These are phyloP conservation scores for Arenaria interpres DNA, from an alignment of 2,113 vertebrate species.

Conservation along the genomic window DNA sequence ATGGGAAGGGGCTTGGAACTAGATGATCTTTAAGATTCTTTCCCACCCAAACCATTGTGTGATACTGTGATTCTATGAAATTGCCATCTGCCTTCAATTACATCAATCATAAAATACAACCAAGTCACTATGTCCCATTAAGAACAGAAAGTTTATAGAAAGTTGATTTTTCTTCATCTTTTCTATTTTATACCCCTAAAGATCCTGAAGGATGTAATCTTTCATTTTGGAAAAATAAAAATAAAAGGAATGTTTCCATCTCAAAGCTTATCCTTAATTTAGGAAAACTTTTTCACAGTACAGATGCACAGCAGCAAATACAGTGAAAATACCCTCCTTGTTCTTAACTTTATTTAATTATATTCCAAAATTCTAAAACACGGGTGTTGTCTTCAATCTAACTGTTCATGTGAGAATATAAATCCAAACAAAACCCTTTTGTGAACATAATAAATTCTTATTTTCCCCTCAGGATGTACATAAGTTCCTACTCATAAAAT, in stretches of 20 bases:
- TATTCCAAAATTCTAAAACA: background rate
- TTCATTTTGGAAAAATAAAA: background rate
- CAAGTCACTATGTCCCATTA: background rate
- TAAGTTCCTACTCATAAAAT: background rate
- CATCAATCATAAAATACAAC: background rate
- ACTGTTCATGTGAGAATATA: background rate
- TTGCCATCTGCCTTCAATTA: background rate
- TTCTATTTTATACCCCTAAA: background rate
- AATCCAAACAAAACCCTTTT: background rate
- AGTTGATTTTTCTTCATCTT: background rate
- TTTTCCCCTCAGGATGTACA: rapidly evolving
- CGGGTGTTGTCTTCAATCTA: background rate
- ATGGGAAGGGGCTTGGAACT: background rate
- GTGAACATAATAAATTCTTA: background rate
- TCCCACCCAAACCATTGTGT: background rate
- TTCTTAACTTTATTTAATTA: background rate
- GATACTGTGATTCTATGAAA: background rate
- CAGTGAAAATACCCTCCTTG: background rate
- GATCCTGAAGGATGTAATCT: background rate
- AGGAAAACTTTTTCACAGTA: background rate
- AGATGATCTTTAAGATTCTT: background rate
- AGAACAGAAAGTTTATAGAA: background rate
- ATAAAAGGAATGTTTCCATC: background rate
- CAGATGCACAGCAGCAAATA: background rate
- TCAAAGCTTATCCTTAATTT: background rate